A percentile compares a stretch with the other conserved stretches of the same genome.
Conservation (phyloP, 1,140 invertebrate genomes). For the Drosophila asahinai region DNA sequence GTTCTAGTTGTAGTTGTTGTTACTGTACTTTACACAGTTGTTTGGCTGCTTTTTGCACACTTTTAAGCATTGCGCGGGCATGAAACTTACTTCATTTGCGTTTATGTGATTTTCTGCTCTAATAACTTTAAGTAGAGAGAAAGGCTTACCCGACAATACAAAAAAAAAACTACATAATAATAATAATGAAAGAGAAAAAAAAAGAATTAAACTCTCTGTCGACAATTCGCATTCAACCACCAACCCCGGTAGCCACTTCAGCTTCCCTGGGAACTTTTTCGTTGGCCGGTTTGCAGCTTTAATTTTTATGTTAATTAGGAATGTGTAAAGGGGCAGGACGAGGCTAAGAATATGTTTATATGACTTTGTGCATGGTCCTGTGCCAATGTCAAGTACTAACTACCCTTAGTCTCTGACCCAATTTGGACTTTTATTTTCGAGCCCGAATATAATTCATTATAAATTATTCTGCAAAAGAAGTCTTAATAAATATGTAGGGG, state of each 20-base stretch:
- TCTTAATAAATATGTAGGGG: too few species aligned
- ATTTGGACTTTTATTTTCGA: too few species aligned
- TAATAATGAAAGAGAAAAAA: constrained; percentile 4
- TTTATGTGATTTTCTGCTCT: constrained; percentile 82
- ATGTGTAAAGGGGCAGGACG: neutral
- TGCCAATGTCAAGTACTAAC: constrained; percentile 17
- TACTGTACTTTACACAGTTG: constrained; percentile 45
- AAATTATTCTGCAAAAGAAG: too few species aligned
- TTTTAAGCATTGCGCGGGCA: constrained; percentile 75
- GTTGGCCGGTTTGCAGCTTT: constrained; percentile 20
- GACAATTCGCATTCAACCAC: constrained; percentile 11
- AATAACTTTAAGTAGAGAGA: constrained; percentile 62
- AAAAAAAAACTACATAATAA: constrained; percentile 38
- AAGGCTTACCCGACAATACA: constrained; percentile 39
- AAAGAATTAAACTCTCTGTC: constrained; percentile 2
- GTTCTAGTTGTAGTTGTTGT: constrained; percentile 56
- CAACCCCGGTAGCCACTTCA: constrained; percentile 2
- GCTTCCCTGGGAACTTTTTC: constrained; percentile 8
- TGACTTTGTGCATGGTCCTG: constrained; percentile 3
- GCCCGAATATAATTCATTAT: too few species aligned
- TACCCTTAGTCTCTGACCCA: too few species aligned
- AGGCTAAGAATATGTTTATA: neutral
- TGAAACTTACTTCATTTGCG: constrained; percentile 82
- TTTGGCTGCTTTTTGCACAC: constrained; percentile 69
- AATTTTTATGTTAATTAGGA: constrained; percentile 32